These are phyloP conservation scores for Auanema freiburgensis DNA, from an alignment of 2,888 invertebrate genomes.

Conservation along the genomic window DNA sequence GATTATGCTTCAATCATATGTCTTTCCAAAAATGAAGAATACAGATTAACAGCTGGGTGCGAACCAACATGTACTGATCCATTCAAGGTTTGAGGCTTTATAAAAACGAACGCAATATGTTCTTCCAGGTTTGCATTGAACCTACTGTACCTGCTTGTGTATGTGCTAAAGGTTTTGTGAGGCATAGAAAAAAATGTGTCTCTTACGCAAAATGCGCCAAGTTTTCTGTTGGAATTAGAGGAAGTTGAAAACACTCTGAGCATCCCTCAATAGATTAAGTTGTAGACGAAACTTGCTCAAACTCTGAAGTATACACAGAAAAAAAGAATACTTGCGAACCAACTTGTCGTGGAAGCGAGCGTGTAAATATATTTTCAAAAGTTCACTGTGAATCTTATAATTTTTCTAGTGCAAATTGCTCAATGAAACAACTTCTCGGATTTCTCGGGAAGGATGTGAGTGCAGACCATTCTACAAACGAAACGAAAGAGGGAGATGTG, in stretches of 20 bases:
- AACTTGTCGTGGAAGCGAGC: constrained; percentile 11
- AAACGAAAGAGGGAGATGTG: constrained; percentile 10
- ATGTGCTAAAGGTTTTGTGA: constrained; percentile 16
- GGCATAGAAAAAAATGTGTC: constrained; percentile 14
- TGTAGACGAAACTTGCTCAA: constrained; percentile 6
- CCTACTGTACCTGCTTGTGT: constrained; percentile 4
- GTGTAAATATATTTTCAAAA: neutral
- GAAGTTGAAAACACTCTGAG: too few relatives aligned
- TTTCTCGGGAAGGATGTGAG: constrained; percentile 7
- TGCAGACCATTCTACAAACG: constrained; percentile 14
- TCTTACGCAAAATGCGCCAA: constrained; percentile 6
- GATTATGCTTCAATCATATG: too few relatives aligned
- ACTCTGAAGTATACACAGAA: constrained; percentile 9
- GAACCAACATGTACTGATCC: too few relatives aligned
- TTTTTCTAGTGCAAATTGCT: neutral
- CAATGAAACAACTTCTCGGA: neutral
- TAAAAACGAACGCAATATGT: too few relatives aligned
- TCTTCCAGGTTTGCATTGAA: too few relatives aligned
- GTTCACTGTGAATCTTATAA: neutral
- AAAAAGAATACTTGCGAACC: constrained; percentile 10
- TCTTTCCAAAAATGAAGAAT: too few relatives aligned
- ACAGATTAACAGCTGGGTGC: too few relatives aligned
- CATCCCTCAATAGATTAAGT: too few relatives aligned
- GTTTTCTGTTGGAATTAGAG: too few relatives aligned
- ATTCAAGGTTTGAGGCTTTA: too few relatives aligned